Percentiles rank a stretch among this genome's conserved stretches.
Conservation (phyloP, 2,888 invertebrate genomes). For the Graphium colonna region DNA sequence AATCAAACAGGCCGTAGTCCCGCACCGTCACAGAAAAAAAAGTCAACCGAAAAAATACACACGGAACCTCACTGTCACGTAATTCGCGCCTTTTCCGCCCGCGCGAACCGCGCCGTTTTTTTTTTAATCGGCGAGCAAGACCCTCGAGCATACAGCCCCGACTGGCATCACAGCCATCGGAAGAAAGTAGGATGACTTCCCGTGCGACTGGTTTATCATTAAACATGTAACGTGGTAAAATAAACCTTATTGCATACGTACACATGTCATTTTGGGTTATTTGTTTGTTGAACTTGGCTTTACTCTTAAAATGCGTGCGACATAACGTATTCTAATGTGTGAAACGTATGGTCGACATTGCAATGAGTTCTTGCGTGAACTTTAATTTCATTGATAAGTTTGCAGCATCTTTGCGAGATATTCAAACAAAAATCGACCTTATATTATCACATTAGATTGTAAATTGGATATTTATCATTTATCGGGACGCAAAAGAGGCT, state of each 20-base stretch:
- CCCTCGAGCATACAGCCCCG: slow-evolving; percentile 28
- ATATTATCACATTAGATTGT: slow-evolving; percentile 18
- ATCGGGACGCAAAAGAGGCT: slow-evolving; percentile 40
- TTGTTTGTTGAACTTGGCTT: background rate
- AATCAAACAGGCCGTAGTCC: slow-evolving; percentile 1
- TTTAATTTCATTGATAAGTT: slow-evolving; percentile 26
- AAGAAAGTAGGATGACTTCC: slow-evolving; percentile 60
- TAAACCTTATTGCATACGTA: slow-evolving; percentile 2
- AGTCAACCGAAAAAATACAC: slow-evolving; percentile 27
- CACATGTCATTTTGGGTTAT: background rate
- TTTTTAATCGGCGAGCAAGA: slow-evolving; percentile 39
- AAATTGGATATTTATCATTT: slow-evolving; percentile 25
- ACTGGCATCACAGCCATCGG: slow-evolving; percentile 37
- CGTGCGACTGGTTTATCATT: slow-evolving; percentile 32
- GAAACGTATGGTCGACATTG: slow-evolving; percentile 9
- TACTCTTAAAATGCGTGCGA: background rate
- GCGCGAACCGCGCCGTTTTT: slow-evolving; percentile 26
- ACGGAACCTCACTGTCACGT: slow-evolving; percentile 40
- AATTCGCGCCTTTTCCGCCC: slow-evolving; percentile 32
- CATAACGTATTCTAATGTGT: background rate
- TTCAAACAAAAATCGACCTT: slow-evolving; percentile 30
- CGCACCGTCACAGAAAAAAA: slow-evolving; percentile 23
- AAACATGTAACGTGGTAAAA: background rate
- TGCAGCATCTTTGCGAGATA: slow-evolving; percentile 25
- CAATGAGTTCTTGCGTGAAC: slow-evolving; percentile 2